Base-by-base conservation (phyloP, 1,140 invertebrate species). In the Brachionus calyciflorus region DNA sequence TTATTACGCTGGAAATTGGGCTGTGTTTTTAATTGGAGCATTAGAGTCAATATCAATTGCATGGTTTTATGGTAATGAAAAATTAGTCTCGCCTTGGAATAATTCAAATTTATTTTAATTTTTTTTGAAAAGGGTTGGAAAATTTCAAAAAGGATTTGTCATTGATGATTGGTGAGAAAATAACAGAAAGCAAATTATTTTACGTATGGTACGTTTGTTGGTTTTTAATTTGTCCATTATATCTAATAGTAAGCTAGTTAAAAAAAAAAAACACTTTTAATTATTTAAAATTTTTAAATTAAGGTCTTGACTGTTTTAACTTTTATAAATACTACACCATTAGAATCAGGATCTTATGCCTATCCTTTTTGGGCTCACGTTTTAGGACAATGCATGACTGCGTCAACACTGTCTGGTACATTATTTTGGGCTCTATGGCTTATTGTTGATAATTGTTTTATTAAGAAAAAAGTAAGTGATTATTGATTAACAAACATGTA, bases 331-430 rank as follows among this genome's bases (percentile, higher is more conserved):
- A 73, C 51, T 6, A 63, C 57, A 33, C 73, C 73, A 63, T 37
- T 76, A 28, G 41, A 57, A 57, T 7, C n/a, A 30, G 46, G 46
- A 7, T 26, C 40, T 48, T 76, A 76, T 63, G 40, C 30, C 5
- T 92, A 91, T 81, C 91, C 91, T 0, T 82, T 79, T 69, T 91
- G 90, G 90, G 90, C 90, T 0, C 89, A 89, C 80, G 87, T 88
- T 69, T 81, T 91, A 4, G 91, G 91, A 44, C 46, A 73, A 73
- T 55, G 49, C 2, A 37, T 73, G 46, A n/a, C 69, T 6, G 28
- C 40, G 17, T 73, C 69, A 9, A 53, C 69, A 9, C 30, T 73
- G 12, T 73, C 69, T 2, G 69, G 69, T 24, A 41, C 51, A 7
- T 10, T 73, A 9, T 5, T 73, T 40, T 73, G 69, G 69, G 69